Evolutionary conservation across 2,797 vertebrate genomes (phyloP).

Genomic region (Paratrypauchen microcephalus): DNA sequence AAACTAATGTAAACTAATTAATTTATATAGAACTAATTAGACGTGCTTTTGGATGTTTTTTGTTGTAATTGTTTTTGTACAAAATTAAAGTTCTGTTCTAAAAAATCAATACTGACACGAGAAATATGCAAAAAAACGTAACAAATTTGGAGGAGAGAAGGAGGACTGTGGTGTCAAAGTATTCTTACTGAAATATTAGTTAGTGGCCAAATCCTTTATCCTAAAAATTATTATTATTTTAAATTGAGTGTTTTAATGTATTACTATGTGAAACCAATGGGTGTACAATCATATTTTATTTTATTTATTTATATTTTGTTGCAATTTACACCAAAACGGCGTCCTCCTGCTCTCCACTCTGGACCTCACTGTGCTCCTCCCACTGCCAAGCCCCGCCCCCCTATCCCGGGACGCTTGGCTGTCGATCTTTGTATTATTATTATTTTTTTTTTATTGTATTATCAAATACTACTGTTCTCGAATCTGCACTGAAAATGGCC

Average conservation of each 20-base stretch:
- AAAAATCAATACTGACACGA: constrained; percentile 33
- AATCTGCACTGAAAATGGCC: neutral
- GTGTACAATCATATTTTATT: constrained; percentile 32
- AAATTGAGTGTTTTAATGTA: neutral
- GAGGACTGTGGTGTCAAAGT: constrained; percentile 3
- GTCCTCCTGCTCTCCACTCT: constrained; percentile 22
- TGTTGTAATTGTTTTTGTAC: constrained; percentile 4
- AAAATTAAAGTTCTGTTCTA: constrained; percentile 27
- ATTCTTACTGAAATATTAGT: constrained; percentile 3
- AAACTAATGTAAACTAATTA: constrained; percentile 29
- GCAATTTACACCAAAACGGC: neutral
- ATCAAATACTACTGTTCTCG: neutral
- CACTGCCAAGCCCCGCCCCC: constrained; percentile 13
- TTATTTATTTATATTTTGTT: neutral
- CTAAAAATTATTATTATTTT: neutral
- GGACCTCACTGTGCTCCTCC: constrained; percentile 41
- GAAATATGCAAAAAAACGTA: constrained; percentile 55
- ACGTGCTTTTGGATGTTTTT: constrained; percentile 14
- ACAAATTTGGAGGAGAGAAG: constrained; percentile 14
- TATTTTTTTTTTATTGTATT: too few relatives aligned
- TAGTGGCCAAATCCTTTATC: neutral
- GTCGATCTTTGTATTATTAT: neutral
- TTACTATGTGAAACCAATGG: constrained; percentile 1
- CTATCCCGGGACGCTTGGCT: neutral
- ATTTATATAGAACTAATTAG: constrained; percentile 32